Conservation (phyloP, 2,888 invertebrate species). For the Piscicola geometra region DNA sequence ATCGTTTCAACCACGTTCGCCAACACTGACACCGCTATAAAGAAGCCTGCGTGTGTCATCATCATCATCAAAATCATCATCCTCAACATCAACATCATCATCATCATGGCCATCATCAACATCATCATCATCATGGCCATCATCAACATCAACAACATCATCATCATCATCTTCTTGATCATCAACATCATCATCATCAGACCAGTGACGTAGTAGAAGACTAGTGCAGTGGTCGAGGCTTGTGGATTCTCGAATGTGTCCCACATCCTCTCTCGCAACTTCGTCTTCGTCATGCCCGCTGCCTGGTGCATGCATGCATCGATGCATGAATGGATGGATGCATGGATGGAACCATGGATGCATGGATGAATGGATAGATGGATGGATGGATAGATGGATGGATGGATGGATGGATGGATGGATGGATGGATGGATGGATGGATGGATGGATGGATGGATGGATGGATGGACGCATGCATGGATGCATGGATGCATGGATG, state of each 20-base stretch:
- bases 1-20: conserved; percentile 98
- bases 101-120: too few relatives aligned
- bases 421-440: conserved; percentile 99
- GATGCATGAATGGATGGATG: conserved; percentile 59
- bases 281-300: conserved; percentile 68
- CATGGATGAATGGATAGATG: conserved; percentile 98
- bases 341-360: conserved; percentile 90
- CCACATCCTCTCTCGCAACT: conserved; percentile 87
- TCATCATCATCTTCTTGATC: too few relatives aligned
- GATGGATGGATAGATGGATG: conserved; percentile 75
- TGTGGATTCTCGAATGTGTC: conserved; percentile 97
- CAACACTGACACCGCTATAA: conserved; percentile 98
- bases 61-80: too few relatives aligned
- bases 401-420: conserved; percentile 80
- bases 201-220: conserved; percentile 94
- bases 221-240: conserved; percentile 92
- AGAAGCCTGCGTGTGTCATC: conserved; percentile 78
- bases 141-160: too few relatives aligned
- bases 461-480: conserved; percentile 99
- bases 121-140: too few relatives aligned
- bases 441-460: conserved; percentile 65
- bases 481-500: conserved; percentile 56
- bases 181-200: not conserved
- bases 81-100: too few relatives aligned
- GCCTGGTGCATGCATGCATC: not conserved